Conservation (phyloP, 2,797 vertebrate genomes). For the Dicrostonyx torquatus region DNA sequence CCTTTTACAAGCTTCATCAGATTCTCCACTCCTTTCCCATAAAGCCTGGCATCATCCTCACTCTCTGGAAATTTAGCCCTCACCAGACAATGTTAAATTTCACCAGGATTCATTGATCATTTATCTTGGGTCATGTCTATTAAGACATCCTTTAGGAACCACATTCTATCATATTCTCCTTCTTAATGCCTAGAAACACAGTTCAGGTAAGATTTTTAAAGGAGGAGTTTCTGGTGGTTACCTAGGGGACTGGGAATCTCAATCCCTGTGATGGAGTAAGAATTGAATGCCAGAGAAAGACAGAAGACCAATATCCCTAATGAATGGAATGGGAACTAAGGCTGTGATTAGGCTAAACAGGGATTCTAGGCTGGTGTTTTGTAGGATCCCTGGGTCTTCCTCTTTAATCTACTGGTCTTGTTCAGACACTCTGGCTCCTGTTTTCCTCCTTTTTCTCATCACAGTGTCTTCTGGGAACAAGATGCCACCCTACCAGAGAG, state of each 20-base stretch:
- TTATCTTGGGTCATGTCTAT: neutral
- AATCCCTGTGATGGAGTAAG: neutral
- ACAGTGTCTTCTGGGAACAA: neutral
- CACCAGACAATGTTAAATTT: neutral
- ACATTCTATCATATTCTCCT: neutral
- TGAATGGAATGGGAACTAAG: neutral
- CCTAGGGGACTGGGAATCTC: neutral
- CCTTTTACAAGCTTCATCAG: neutral
- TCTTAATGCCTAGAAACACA: neutral
- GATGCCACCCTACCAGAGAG: neutral
- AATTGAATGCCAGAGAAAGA: neutral
- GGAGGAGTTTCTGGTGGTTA: neutral
- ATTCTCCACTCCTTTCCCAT: neutral
- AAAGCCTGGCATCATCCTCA: neutral
- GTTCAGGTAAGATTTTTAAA: neutral
- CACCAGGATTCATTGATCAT: neutral
- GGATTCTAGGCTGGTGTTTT: neutral
- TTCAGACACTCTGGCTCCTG: neutral
- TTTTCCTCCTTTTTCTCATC: too few relatives aligned
- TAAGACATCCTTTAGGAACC: conserved; percentile 1
- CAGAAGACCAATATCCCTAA: neutral
- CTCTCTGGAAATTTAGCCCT: neutral
- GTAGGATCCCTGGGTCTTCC: neutral
- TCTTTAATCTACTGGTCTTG: too few relatives aligned
- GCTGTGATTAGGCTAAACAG: neutral